A percentile compares a stretch with the other conserved stretches of the same genome.
Evolutionary conservation across 2,797 vertebrate species (phyloP).

Genomic region (Pangasius larnaudii): DNA sequence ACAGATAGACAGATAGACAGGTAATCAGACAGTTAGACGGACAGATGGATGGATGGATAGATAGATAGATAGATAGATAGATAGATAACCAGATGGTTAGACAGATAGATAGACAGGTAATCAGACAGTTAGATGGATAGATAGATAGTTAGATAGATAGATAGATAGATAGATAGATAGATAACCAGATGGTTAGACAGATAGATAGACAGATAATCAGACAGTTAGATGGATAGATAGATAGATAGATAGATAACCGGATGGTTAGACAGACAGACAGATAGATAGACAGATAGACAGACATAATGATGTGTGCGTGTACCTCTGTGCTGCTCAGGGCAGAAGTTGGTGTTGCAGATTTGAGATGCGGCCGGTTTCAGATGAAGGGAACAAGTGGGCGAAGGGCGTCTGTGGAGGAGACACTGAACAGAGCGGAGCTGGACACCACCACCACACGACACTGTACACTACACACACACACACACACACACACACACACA

Average conservation of each 20-base stretch:
- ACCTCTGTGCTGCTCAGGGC: slow-evolving; percentile 75
- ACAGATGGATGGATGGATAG: background rate
- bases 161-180: too few species aligned
- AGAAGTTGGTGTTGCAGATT: slow-evolving; percentile 89
- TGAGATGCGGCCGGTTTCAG: slow-evolving; percentile 78
- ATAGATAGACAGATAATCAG: background rate
- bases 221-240: background rate
- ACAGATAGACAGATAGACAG: too few species aligned
- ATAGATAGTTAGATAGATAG: too few species aligned
- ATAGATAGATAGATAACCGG: too few species aligned
- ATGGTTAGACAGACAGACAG: too few species aligned
- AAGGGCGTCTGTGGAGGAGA: slow-evolving; percentile 72
- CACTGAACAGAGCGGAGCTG: slow-evolving; percentile 83
- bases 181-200: background rate
- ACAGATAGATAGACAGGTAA: background rate
- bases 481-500: slow-evolving; percentile 18
- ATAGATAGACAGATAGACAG: too few species aligned
- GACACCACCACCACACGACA: slow-evolving; percentile 89
- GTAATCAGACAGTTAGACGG: background rate
- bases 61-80: background rate
- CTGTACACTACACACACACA: slow-evolving; percentile 80
- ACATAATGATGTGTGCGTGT: background rate
- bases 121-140: too few species aligned
- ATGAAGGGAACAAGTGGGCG: slow-evolving; percentile 71
- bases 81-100: background rate